Conservation (phyloP, 2,888 invertebrate species). For the Epicampocera succincta region DNA sequence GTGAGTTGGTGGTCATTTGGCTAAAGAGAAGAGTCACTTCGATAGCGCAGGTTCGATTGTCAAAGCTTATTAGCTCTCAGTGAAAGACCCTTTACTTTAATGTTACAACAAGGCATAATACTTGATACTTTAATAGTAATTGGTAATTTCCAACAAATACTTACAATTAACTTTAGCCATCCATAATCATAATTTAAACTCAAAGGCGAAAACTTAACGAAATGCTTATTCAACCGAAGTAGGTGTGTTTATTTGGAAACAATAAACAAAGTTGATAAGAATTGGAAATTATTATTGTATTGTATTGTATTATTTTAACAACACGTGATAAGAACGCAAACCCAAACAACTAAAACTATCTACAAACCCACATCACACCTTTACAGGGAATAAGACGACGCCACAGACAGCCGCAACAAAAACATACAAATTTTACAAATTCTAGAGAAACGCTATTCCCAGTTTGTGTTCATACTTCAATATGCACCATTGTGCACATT, state of each 20-base stretch:
- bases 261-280: constrained; percentile 54
- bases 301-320: constrained; percentile 45
- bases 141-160: too few relatives aligned
- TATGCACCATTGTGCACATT: constrained; percentile 47
- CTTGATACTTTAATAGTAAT: too few relatives aligned
- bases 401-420: neutral
- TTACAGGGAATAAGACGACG: constrained; percentile 40
- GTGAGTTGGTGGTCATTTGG: too few relatives aligned
- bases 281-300: constrained; percentile 49
- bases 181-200: constrained; percentile 35
- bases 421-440: constrained; percentile 24
- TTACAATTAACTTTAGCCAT: constrained; percentile 41
- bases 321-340: constrained; percentile 56
- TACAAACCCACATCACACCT: constrained; percentile 49
- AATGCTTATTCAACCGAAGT: constrained; percentile 60
- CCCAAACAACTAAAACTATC: neutral
- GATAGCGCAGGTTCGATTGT: too few relatives aligned
- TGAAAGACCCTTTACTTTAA: too few relatives aligned
- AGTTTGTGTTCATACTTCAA: constrained; percentile 18
- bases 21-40: too few relatives aligned
- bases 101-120: too few relatives aligned
- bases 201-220: constrained; percentile 27
- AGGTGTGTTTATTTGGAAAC: constrained; percentile 57
- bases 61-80: too few relatives aligned
- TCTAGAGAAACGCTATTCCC: constrained; percentile 16